A percentile compares a stretch with the other conserved stretches of the same genome.
Conservation (phyloP, 2,113 vertebrate species). For the Mus spicilegus region DNA sequence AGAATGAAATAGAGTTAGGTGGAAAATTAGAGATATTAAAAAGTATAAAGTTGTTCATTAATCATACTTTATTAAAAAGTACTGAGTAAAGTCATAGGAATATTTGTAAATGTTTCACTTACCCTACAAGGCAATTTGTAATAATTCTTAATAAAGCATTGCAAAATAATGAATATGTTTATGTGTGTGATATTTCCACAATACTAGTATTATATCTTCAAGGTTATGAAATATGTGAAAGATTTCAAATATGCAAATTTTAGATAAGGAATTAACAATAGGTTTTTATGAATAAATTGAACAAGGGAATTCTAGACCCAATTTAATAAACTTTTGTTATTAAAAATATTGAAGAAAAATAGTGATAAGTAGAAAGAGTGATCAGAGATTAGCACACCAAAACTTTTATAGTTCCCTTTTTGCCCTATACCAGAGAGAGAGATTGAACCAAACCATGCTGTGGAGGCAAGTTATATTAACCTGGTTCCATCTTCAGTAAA, state of each 20-base stretch:
- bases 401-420: background rate
- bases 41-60: background rate
- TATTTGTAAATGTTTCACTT: background rate
- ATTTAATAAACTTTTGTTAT: background rate
- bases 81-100: background rate
- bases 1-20: background rate
- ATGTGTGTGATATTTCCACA: background rate
- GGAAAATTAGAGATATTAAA: background rate
- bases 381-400: background rate
- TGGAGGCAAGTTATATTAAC: background rate
- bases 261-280: background rate
- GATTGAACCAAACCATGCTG: background rate
- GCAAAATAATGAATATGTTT: background rate
- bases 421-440: rapidly evolving
- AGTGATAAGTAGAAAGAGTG: no score
- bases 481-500: rapidly evolving
- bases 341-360: background rate
- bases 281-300: background rate
- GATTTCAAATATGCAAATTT: background rate
- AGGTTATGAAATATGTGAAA: background rate
- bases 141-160: background rate
- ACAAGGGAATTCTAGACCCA: background rate
- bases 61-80: background rate
- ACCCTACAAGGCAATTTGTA: background rate
- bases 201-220: background rate